These are phyloP conservation scores for Eretmodus cyanostictus DNA, from an alignment of 2,113 vertebrate genomes.

Conservation along the genomic window DNA sequence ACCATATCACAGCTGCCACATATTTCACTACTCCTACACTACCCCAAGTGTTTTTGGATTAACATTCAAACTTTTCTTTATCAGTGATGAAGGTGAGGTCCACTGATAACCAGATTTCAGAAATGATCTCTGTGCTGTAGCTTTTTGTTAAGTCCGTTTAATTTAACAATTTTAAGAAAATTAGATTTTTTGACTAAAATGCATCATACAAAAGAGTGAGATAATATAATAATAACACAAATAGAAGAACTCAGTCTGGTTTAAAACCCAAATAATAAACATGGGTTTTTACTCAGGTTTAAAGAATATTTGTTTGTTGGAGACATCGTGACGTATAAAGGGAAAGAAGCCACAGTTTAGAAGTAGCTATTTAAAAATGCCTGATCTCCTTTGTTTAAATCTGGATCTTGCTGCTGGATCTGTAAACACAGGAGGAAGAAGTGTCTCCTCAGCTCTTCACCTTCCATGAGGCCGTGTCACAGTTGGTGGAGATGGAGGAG, in stretches of 20 bases:
- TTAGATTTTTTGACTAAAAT: neutral
- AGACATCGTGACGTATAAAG: rapidly evolving
- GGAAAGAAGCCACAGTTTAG: neutral
- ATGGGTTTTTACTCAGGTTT: neutral
- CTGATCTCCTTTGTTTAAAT: neutral
- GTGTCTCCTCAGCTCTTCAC: conserved; percentile 95
- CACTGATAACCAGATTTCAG: neutral
- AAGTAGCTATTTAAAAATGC: neutral
- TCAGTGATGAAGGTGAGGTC: neutral
- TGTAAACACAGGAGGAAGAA: conserved; percentile 83
- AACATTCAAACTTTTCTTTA: neutral
- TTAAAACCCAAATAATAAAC: neutral
- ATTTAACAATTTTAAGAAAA: neutral
- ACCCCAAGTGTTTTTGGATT: neutral
- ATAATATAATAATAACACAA: neutral
- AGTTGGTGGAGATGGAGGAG: conserved; percentile 98
- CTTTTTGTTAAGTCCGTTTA: neutral
- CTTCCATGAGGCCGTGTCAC: conserved; percentile 97
- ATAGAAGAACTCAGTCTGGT: neutral
- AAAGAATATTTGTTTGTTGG: neutral
- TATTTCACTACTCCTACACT: neutral
- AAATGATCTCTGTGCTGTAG: neutral
- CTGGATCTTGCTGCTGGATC: neutral
- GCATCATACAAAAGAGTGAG: neutral
- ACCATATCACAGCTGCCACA: neutral